Base-by-base conservation (phyloP, 2,797 vertebrate genomes). In the Pyrocephalus nanus region DNA sequence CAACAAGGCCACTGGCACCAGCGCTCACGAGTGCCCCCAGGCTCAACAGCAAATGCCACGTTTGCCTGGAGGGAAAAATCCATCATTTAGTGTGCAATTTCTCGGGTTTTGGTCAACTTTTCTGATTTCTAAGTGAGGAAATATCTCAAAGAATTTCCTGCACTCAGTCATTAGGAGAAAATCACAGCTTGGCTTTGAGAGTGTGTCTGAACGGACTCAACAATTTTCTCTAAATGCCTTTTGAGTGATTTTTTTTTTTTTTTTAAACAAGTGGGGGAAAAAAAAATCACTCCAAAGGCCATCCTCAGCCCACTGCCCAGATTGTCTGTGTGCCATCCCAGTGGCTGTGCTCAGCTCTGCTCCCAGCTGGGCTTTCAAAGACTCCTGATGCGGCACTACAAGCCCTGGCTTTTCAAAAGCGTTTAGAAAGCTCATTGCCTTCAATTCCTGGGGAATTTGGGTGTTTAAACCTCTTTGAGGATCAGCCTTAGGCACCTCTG, bases 401-500 rank as follows among this genome's bases (percentile, higher is more conserved):
- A 96, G 87, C 55, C 84, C 48, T 26, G 55, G 81, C 81, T 91
- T 76, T 95, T 85, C 81, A 76, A 53, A 91, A 89, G 60, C 80
- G 34, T 87, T 93, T 87, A 76, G 53, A 64, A 87, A 70, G n/a
- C 43, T 76, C 67, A 45, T 87, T 96, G 36, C 45, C 77, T 77
- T 70, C 84, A 82, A 87, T 89, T 92, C 70, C 78, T 48, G 78
- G 70, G 80, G 96, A 93, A 92, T 88, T 92, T 45, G 47, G 57
- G 34, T 71, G 71, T 78, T 91, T 78, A 86, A 93, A 80, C n/a
- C 62, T 81, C 87, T 92, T 81, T 87, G 67, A 92, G 86, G 62
- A 77, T 88, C 83, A 92, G 82, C 88, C 78, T 86, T 86, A 90
- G 90, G 92, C 82, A 81, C 38, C 80, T 81, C 73, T 86, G 90